Evolutionary conservation across 2,888 invertebrate genomes (phyloP).

Genomic region (Bellardia pandia): DNA sequence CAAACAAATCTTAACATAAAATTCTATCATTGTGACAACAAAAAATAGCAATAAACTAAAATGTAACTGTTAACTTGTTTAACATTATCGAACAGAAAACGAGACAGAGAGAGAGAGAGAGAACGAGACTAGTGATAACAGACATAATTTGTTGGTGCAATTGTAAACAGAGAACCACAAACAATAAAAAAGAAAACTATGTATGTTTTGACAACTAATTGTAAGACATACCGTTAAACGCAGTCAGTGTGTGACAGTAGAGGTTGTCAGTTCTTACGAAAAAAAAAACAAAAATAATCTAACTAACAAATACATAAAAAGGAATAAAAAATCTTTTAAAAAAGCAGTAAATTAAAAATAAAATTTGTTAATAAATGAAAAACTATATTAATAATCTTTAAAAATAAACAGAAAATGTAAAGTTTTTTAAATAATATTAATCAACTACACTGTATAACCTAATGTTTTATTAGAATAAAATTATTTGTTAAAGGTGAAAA

Average conservation of each 20-base stretch:
- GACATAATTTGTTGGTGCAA: constrained; percentile 19
- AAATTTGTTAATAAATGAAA: not conserved
- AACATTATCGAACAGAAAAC: constrained; percentile 11
- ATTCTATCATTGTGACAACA: constrained; percentile 16
- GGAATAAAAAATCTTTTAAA: not conserved
- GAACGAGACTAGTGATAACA: not conserved
- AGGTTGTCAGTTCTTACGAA: constrained; percentile 76
- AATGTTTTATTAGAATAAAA: not conserved
- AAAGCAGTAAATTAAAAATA: constrained; percentile 6
- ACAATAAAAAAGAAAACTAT: not conserved
- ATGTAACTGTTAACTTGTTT: constrained; percentile 34
- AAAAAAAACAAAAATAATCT: constrained; percentile 22
- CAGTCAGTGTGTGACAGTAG: constrained; percentile 80
- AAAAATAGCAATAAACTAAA: not conserved
- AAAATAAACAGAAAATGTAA: not conserved
- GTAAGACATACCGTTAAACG: constrained; percentile 69
- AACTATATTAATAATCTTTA: not conserved
- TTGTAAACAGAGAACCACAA: constrained; percentile 62
- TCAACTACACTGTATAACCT: constrained; percentile 4
- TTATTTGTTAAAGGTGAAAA: not conserved
- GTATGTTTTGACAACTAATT: constrained; percentile 74
- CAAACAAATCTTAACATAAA: constrained; percentile 1
- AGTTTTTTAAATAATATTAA: constrained; percentile 9
- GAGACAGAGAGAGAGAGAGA: constrained; percentile 57
- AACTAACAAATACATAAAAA: not conserved